A percentile compares a stretch with the other conserved stretches of the same genome.
These are phyloP conservation scores for Rotaria socialis DNA, from an alignment of 2,888 invertebrate species.

Conservation along the genomic window DNA sequence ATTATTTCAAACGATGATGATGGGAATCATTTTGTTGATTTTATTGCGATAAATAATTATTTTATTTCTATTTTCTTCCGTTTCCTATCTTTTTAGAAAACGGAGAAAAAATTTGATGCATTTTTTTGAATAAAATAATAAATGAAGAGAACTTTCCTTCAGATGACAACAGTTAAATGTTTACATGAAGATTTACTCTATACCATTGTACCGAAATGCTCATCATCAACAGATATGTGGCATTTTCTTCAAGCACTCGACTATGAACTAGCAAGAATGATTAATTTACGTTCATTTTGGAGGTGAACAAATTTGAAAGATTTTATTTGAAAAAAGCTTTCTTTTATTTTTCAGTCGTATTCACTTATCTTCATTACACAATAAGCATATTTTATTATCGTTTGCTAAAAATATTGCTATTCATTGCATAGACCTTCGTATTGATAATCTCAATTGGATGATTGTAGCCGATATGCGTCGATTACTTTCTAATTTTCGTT, in stretches of 20 bases:
- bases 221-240: slow-evolving; percentile 18
- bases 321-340: not conserved
- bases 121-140: not conserved
- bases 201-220: not conserved
- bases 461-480: not conserved
- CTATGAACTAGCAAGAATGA: not conserved
- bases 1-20: not conserved
- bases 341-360: not conserved
- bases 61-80: not conserved
- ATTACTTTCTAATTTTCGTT: not conserved
- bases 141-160: not conserved
- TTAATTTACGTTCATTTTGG: slow-evolving; percentile 2
- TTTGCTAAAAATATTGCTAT: not conserved
- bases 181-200: slow-evolving; percentile 18
- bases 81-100: not conserved
- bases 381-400: not conserved
- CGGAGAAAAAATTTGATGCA: too few relatives aligned
- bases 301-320: not conserved
- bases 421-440: not conserved
- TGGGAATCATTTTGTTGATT: not conserved
- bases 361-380: not conserved
- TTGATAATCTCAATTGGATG: not conserved
- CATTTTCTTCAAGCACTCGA: not conserved
- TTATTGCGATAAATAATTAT: not conserved
- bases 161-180: not conserved